Base-by-base conservation (phyloP, 2,113 vertebrate genomes). In the Paradoxurus hermaphroditus region DNA sequence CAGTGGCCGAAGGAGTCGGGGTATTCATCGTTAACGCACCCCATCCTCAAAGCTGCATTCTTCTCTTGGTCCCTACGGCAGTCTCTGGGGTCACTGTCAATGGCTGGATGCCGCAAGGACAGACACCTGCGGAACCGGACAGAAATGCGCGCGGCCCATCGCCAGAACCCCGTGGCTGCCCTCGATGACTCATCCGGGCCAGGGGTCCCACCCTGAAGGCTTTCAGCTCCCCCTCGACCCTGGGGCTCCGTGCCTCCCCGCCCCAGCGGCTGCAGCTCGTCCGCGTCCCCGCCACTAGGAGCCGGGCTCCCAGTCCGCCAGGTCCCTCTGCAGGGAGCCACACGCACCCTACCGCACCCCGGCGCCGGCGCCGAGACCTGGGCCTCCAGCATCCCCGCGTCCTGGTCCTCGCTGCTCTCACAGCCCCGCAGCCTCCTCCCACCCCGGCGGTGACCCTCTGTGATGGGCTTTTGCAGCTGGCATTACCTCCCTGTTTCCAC, bases 91-190 rank as follows among this genome's bases (percentile, higher is more conserved):
- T n/a, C n/a, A 29, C 99, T 98, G 13, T 99, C 99, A 99, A 99
- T 81, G 99, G 98, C 98, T 99, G 99, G 94, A 99, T 98, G 98
- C 99, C 99, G 98, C 99, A 99, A 7, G 99, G 99, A 98, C 99
- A 99, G 98, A 99, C 39, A 99, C 98, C 98, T 99, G 99, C 36
- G 99, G 99, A 31, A 99, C 99, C 83, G 99, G 99, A 97, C 99
- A 99, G 97, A 99, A 99, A 95, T 99, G 99, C 86, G 99, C 98
- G 5, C 3, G 29, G 27, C 27, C 27, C 13, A 2, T 21, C 3
- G 7, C 14, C 62, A 41, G 44, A n/a, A 29, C 39, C 77, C 13
- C 11, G n/a, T 15, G 23, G 49, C 75, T 65, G 79, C 65, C 41
- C 77, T n/a, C 15, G n/a, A 44, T 82, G 70, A 67, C 73, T 93